Conservation (phyloP, 2,888 invertebrate species). For the Tinea trinotella region DNA sequence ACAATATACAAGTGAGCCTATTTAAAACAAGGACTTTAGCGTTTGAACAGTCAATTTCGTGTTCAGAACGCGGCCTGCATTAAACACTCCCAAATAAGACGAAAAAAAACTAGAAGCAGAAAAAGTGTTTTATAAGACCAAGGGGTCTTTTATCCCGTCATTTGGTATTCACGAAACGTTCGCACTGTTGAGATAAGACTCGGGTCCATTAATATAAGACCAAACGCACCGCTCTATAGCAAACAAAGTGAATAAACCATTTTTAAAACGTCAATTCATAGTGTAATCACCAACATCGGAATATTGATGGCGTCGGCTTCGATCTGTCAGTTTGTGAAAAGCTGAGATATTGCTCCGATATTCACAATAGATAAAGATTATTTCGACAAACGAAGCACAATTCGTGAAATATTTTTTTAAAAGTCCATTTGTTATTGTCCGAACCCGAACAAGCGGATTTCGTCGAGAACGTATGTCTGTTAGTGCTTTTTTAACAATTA, state of each 20-base stretch:
- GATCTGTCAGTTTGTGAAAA: conserved; percentile 23
- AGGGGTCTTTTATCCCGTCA: conserved; percentile 21
- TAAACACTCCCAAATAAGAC: conserved; percentile 17
- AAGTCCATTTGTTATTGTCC: not conserved
- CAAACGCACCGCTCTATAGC: conserved; percentile 25
- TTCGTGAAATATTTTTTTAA: conserved; percentile 8
- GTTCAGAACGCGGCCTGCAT: conserved; percentile 15
- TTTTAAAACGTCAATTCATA: conserved; percentile 34
- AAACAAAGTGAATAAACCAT: conserved; percentile 40
- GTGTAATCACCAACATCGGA: conserved; percentile 20
- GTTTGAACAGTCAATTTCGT: conserved; percentile 18
- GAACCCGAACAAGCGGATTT: not conserved
- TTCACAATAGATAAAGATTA: conserved; percentile 32
- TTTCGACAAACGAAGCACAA: conserved; percentile 23
- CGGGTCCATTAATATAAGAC: conserved; percentile 38
- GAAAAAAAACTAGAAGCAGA: conserved; percentile 8
- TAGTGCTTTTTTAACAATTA: not conserved
- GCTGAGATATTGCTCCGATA: conserved; percentile 31
- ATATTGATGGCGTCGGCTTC: conserved; percentile 25
- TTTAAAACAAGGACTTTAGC: conserved; percentile 9
- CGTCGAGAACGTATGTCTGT: not conserved
- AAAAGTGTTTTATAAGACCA: conserved; percentile 19
- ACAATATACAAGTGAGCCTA: not conserved
- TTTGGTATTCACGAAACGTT: conserved; percentile 35
- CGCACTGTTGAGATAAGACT: conserved; percentile 35